Percentiles rank a stretch among this genome's conserved stretches.
Conservation (phyloP, 1,140 invertebrate genomes). For the Potamilus streckersoni region DNA sequence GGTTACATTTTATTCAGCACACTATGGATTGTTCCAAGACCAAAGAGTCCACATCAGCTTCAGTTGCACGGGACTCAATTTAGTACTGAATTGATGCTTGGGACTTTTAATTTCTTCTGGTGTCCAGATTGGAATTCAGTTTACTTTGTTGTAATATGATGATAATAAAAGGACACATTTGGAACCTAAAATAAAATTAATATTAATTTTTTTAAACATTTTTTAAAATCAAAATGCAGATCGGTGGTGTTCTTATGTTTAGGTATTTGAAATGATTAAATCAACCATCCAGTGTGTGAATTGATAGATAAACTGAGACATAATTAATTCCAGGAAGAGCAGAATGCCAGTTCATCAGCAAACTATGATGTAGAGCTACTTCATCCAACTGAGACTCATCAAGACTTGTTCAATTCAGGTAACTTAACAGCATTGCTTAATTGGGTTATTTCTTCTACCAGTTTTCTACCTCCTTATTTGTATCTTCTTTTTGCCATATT, state of each 20-base stretch:
- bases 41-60: too few relatives aligned
- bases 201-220: background rate
- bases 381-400: slow-evolving; percentile 86
- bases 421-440: too few relatives aligned
- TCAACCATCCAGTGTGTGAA: background rate
- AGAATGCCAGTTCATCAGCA: slow-evolving; percentile 96
- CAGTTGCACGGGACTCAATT: too few relatives aligned
- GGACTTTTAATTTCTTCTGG: too few relatives aligned
- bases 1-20: too few relatives aligned
- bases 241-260: background rate
- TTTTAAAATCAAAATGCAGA: background rate
- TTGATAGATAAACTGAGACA: background rate
- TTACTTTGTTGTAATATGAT: background rate
- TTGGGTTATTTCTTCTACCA: too few relatives aligned
- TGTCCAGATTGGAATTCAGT: too few relatives aligned
- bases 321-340: slow-evolving; percentile 80
- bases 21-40: too few relatives aligned
- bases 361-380: slow-evolving; percentile 99
- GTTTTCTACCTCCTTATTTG: too few relatives aligned
- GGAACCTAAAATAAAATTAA: background rate
- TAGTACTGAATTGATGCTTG: too few relatives aligned
- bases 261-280: background rate
- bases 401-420: slow-evolving; percentile 54
- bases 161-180: background rate
- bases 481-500: too few relatives aligned